A percentile compares a stretch with the other conserved stretches of the same genome.
Conservation (phyloP, 2,888 invertebrate genomes). For the Agrochola macilenta region DNA sequence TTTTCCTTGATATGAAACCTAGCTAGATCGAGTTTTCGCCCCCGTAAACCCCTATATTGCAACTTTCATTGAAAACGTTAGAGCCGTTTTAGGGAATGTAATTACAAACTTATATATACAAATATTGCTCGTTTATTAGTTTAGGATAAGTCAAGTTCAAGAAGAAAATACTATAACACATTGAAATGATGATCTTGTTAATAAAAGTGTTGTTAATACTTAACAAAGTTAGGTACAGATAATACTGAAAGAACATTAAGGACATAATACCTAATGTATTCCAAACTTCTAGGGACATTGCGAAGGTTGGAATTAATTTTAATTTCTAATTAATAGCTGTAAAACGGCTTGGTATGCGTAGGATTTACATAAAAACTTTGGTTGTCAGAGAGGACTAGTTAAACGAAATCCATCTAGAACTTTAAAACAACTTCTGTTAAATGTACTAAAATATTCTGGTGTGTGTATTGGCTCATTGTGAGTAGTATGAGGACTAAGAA, state of each 20-base stretch:
- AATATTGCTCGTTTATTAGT: too few species aligned
- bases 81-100: too few species aligned
- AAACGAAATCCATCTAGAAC: background rate
- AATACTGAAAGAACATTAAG: background rate
- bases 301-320: conserved; percentile 23
- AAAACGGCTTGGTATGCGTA: background rate
- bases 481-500: too few species aligned
- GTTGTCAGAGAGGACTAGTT: background rate
- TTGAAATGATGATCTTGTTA: background rate
- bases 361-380: background rate
- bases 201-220: background rate
- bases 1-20: too few species aligned
- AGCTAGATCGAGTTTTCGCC: too few species aligned
- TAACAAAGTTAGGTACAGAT: background rate
- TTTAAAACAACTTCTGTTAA: background rate
- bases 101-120: too few species aligned
- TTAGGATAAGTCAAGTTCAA: background rate
- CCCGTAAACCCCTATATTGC: too few species aligned
- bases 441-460: background rate
- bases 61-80: too few species aligned
- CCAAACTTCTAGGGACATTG: conserved; percentile 5
- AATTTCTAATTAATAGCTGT: conserved; percentile 31
- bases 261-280: conserved; percentile 1
- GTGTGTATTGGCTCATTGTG: too few species aligned
- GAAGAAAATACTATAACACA: background rate